Percentiles rank a stretch among this genome's conserved stretches.
phyloP scores from a whole-genome alignment of 2,113 vertebrate species.

The Arenaria interpres region DNA sequence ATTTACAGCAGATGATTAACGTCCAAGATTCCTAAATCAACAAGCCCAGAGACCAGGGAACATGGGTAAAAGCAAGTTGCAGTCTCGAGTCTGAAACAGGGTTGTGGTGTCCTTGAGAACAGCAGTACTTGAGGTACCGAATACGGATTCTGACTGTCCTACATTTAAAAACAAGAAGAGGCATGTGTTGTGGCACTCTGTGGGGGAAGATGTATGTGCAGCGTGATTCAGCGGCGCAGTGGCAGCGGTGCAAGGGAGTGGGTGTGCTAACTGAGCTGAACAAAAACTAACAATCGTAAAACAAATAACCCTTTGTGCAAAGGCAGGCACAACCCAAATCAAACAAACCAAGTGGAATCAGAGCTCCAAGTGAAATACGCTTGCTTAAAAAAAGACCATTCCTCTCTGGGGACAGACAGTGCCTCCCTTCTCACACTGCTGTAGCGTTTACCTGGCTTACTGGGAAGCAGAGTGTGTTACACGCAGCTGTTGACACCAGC shows the following conservation, averaged over 20 bases:
- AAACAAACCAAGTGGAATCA: background rate
- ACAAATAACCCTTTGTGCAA: background rate
- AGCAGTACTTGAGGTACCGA: background rate
- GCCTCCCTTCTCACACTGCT: background rate
- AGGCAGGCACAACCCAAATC: background rate
- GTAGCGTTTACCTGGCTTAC: background rate
- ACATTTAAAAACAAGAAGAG: background rate
- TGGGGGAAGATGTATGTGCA: background rate
- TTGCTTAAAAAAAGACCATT: background rate
- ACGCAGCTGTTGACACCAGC: slow-evolving; percentile 52
- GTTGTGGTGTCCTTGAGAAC: background rate
- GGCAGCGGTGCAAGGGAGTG: background rate
- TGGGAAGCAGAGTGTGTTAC: background rate
- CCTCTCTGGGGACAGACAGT: background rate
- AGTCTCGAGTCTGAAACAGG: background rate
- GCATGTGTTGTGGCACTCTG: background rate
- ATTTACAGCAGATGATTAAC: background rate
- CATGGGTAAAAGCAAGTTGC: accelerated
- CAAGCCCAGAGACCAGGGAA: background rate
- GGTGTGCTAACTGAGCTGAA: background rate
- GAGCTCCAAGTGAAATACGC: background rate
- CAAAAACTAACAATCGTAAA: background rate
- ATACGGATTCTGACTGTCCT: background rate
- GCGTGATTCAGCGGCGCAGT: background rate
- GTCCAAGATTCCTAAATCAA: background rate